Evolutionary conservation across 1,140 invertebrate species (phyloP).

Genomic region (Pseudomyrmex gracilis): DNA sequence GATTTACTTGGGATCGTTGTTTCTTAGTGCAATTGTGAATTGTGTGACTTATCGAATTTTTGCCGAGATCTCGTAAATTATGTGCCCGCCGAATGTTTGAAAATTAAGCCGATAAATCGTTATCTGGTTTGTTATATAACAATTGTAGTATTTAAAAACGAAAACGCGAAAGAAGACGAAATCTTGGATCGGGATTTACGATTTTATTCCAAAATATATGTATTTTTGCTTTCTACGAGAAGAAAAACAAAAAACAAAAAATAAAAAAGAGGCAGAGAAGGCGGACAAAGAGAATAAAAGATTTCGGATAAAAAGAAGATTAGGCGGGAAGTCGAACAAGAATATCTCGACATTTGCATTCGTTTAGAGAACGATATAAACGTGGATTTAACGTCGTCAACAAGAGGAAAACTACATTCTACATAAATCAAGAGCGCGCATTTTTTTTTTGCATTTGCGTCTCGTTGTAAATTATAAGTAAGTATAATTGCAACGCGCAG

Average conservation of each 20-base stretch:
- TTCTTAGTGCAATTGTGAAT: not conserved
- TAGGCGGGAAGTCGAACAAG: not conserved
- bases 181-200: not conserved
- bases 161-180: constrained; percentile 4
- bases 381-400: constrained; percentile 3
- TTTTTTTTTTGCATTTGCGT: not conserved
- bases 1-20: constrained; percentile 15
- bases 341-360: constrained; percentile 1
- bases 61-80: not conserved
- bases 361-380: constrained; percentile 8
- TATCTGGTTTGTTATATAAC: constrained; percentile 22
- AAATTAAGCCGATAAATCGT: constrained; percentile 21
- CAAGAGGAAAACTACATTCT: not conserved
- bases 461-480: not conserved
- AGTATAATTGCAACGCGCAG: constrained; percentile 9
- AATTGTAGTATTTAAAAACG: constrained; percentile 14
- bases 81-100: not conserved
- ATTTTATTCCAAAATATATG: not conserved
- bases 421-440: not conserved
- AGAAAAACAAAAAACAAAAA: not conserved
- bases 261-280: not conserved
- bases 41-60: not conserved
- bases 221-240: constrained; percentile 4
- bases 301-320: not conserved
- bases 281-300: constrained; percentile 19